Evolutionary conservation across 2,113 vertebrate genomes (phyloP).

Genomic region (Loxodonta africana): DNA sequence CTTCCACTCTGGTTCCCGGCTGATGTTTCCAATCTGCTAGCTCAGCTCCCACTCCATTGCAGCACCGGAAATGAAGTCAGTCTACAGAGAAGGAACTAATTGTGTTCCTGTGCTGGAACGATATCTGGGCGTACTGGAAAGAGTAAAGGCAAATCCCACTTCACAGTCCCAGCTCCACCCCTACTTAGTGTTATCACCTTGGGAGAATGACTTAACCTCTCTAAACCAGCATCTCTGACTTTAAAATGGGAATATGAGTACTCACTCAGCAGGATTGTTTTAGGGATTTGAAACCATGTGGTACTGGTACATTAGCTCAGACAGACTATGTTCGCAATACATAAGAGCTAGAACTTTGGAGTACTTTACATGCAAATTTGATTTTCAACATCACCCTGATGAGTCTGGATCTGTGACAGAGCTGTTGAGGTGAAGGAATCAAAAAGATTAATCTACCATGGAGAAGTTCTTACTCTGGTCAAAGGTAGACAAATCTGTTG

Average conservation of each 20-base stretch:
- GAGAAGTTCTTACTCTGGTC: background rate
- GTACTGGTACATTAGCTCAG: accelerated
- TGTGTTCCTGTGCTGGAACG: background rate
- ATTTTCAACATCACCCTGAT: slow-evolving; percentile 30
- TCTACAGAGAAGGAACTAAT: background rate
- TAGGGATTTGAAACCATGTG: background rate
- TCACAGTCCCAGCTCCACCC: background rate
- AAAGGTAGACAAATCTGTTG: too few relatives aligned
- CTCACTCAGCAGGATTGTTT: background rate
- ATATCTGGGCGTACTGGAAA: background rate
- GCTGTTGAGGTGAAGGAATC: background rate
- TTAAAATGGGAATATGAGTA: background rate
- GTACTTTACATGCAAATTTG: slow-evolving; percentile 19
- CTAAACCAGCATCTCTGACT: background rate
- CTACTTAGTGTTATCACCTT: accelerated
- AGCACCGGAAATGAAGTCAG: slow-evolving; percentile 80
- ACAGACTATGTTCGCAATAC: background rate
- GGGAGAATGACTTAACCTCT: slow-evolving; percentile 60
- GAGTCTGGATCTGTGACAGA: slow-evolving; percentile 12
- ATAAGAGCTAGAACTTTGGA: accelerated
- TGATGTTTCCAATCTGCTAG: slow-evolving; percentile 57
- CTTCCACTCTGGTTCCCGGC: slow-evolving; percentile 44
- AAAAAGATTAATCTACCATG: accelerated
- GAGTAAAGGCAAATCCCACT: background rate
- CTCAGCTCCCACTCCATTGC: slow-evolving; percentile 54